phyloP scores from a whole-genome alignment of 2,888 invertebrate genomes.

The Diplazon laetatorius region DNA sequence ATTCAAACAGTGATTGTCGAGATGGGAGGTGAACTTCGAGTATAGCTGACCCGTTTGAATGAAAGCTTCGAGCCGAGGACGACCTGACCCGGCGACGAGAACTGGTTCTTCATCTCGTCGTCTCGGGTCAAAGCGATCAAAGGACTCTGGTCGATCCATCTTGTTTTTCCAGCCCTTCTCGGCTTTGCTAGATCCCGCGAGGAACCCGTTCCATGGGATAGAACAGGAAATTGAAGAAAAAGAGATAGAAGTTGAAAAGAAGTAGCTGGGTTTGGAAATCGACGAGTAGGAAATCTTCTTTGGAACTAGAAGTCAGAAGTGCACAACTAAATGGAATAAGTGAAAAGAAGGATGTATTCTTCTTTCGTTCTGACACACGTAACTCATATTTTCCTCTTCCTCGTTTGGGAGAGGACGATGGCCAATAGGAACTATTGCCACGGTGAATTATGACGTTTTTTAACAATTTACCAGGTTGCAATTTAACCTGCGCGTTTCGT shows the following conservation, averaged over 20 bases:
- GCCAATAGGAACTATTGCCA: too few relatives aligned
- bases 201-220: slow-evolving; percentile 54
- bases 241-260: slow-evolving; percentile 50
- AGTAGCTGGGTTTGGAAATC: slow-evolving; percentile 41
- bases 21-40: slow-evolving; percentile 10
- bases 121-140: slow-evolving; percentile 61
- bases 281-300: slow-evolving; percentile 45
- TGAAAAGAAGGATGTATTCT: slow-evolving; percentile 34
- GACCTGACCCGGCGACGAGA: slow-evolving; percentile 8
- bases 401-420: neutral
- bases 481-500: too few relatives aligned
- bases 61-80: slow-evolving; percentile 40
- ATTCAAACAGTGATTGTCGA: slow-evolving; percentile 21
- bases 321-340: slow-evolving; percentile 6
- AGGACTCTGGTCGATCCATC: slow-evolving; percentile 59
- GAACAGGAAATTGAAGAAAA: slow-evolving; percentile 19
- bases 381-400: slow-evolving; percentile 26
- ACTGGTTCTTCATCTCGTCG: slow-evolving; percentile 38
- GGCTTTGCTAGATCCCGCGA: slow-evolving; percentile 21
- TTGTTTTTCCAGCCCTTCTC: slow-evolving; percentile 25
- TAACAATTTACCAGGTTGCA: too few relatives aligned
- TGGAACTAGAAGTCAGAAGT: slow-evolving; percentile 17
- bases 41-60: slow-evolving; percentile 18
- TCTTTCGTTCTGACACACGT: slow-evolving; percentile 26
- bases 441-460: too few relatives aligned